These are phyloP conservation scores for Macrophya annulata DNA, from an alignment of 2,888 invertebrate species.

Conservation along the genomic window DNA sequence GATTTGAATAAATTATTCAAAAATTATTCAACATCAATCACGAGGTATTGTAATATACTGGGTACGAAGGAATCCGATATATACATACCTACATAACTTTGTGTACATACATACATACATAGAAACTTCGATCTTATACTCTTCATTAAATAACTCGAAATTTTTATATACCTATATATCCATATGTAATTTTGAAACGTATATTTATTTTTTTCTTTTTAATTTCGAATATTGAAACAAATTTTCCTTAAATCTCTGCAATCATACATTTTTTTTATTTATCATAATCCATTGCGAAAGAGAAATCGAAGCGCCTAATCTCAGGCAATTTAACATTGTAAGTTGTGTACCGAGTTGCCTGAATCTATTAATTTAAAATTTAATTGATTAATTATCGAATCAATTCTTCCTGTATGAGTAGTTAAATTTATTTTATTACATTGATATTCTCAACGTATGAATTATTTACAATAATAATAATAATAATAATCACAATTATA, in stretches of 20 bases:
- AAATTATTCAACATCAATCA: constrained; percentile 51
- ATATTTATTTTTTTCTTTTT: background rate
- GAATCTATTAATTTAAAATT: background rate
- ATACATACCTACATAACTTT: no score
- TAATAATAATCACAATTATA: background rate
- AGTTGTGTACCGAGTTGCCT: background rate
- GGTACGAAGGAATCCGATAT: background rate
- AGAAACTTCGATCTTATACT: no score
- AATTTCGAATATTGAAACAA: background rate
- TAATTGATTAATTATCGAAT: no score
- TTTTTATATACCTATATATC: background rate
- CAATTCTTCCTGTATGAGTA: no score
- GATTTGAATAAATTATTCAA: constrained; percentile 44
- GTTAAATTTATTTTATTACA: background rate
- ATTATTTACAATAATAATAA: background rate
- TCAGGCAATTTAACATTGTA: background rate
- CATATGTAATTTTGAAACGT: no score
- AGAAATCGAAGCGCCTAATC: background rate
- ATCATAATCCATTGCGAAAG: background rate
- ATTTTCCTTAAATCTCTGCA: background rate
- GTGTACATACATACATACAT: no score
- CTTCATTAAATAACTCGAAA: no score
- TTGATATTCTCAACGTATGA: background rate
- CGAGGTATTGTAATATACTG: constrained; percentile 31
- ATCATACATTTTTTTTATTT: background rate